phyloP scores from a whole-genome alignment of 2,888 invertebrate genomes.

The Amphipoea lucens region DNA sequence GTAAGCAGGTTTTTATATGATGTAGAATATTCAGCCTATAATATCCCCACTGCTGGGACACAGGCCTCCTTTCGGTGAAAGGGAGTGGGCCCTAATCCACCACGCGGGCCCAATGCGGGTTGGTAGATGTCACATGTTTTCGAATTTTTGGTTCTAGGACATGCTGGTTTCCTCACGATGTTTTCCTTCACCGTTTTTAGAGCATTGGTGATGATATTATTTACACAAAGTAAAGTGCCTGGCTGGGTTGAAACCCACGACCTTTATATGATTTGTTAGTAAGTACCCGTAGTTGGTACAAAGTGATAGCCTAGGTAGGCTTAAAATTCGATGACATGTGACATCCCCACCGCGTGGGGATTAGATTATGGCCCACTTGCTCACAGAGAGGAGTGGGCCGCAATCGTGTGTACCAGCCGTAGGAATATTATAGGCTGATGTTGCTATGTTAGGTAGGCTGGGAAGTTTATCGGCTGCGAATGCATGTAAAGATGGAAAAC shows the following conservation, averaged over 20 bases:
- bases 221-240: background rate
- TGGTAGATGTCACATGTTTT: no score
- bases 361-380: background rate
- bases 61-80: no score
- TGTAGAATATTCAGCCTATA: background rate
- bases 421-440: no score
- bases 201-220: background rate
- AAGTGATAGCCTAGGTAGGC: background rate
- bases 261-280: conserved; percentile 8
- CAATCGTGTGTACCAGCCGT: background rate
- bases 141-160: no score
- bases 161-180: no score
- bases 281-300: background rate
- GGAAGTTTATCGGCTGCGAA: background rate
- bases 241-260: background rate
- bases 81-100: no score
- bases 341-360: no score
- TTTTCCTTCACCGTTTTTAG: background rate
- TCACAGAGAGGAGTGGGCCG: background rate
- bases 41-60: background rate
- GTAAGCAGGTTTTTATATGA: conserved; percentile 19
- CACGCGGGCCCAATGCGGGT: no score
- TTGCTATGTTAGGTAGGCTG: background rate
- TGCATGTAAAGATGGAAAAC: background rate
- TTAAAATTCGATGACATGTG: background rate